phyloP scores from a whole-genome alignment of 2,797 vertebrate species.

The Echeneis naucrates region DNA sequence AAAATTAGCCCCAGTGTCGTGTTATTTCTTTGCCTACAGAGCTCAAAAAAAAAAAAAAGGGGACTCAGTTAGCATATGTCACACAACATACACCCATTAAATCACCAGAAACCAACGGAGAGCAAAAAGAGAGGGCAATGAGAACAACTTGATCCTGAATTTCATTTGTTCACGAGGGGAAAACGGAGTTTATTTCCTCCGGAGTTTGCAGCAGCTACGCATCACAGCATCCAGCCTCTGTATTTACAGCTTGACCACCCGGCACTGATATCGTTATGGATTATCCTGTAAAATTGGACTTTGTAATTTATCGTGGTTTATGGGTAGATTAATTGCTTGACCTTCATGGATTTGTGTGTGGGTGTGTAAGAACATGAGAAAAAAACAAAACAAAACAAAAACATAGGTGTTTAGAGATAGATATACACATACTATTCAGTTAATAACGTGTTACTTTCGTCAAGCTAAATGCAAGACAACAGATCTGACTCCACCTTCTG shows the following conservation, averaged over 20 bases:
- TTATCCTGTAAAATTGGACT: constrained; percentile 87
- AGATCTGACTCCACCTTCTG: constrained; percentile 45
- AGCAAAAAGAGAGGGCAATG: constrained; percentile 27
- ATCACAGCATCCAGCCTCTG: constrained; percentile 70
- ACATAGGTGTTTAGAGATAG: neutral
- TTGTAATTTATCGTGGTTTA: constrained; percentile 84
- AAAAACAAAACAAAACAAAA: constrained; percentile 11
- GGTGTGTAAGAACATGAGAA: neutral
- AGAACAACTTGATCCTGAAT: constrained; percentile 72
- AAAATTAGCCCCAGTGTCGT: constrained; percentile 25
- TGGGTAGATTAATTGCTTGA: constrained; percentile 84
- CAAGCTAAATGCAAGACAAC: constrained; percentile 45
- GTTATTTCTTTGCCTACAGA: constrained; percentile 58
- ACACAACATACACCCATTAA: constrained; percentile 63
- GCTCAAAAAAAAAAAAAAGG: constrained; percentile 55
- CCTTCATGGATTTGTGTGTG: constrained; percentile 69
- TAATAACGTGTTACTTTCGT: too few relatives aligned
- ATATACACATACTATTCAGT: constrained; percentile 12
- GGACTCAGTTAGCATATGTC: constrained; percentile 59
- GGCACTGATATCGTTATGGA: constrained; percentile 84
- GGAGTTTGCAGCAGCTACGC: constrained; percentile 65
- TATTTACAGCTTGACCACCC: constrained; percentile 79
- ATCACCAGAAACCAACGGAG: constrained; percentile 59
- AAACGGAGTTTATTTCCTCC: constrained; percentile 73
- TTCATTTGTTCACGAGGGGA: constrained; percentile 55